Base-by-base conservation (phyloP, 2,888 invertebrate genomes). In the Sarcophaga rosellei region DNA sequence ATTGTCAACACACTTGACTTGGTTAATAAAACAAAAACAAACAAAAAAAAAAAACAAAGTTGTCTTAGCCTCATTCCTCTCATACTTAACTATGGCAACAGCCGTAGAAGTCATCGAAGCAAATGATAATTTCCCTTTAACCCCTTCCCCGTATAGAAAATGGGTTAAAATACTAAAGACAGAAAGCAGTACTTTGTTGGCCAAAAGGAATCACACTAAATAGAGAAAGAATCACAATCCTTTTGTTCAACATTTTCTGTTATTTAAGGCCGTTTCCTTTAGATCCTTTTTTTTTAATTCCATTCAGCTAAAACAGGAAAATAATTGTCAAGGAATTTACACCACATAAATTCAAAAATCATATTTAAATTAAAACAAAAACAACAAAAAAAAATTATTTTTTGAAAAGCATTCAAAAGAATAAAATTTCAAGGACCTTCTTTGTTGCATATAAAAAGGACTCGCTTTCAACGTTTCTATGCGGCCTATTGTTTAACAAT, bases 1-100 rank as follows among this genome's bases (percentile, higher is more conserved):
- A 84, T 78, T 84, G 86, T 84, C 86, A 84, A 78, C 86, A 86
- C 86, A 86, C 86, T 86, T 78, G 86, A 86, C 74, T 86, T 81
- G 84, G 81, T 86, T 86, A 86, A 86, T 86, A 86, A 86, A 84
- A 86, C 68, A 84, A 81, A 59, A 72, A 76, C 44, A 70, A 66
- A 66, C 20, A 20, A n/a, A 59, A 72, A 17, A 59, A 17, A 62
- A 5, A 61, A 57, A 61, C 68, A 68, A 17, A 11, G 59, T 15
- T 17, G 15, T 53, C 53, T 53, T 53, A 53, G 53, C 53, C 17
- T 53, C 35, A 35, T 35, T 35, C 2, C 35, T 10, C 35, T 35
- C 35, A 35, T 35, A 35, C 35, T 35, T 35, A 35, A 10, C 2
- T 0, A 35, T 17, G 12, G 53, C 12, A 53, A 4, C 12, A 53